Conservation (phyloP, 2,113 vertebrate genomes). For the Notarius lentiginosus region DNA sequence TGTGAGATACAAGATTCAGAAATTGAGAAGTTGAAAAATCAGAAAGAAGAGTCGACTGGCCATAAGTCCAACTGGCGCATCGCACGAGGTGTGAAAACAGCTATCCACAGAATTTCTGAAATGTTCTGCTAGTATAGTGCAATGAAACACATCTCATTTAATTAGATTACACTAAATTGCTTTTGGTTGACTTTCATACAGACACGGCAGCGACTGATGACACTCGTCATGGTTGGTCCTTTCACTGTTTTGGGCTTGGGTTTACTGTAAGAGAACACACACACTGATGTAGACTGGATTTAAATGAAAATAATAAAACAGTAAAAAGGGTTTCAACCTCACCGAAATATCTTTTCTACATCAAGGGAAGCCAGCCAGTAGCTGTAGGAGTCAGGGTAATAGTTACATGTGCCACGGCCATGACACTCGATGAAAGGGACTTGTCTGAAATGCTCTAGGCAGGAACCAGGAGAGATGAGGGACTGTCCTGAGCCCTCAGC, state of each 20-base stretch:
- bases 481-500: conserved; percentile 90
- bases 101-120: no score
- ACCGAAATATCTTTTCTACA: conserved; percentile 85
- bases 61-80: no score
- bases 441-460: conserved; percentile 84
- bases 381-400: conserved; percentile 88
- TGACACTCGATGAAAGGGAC: conserved; percentile 92
- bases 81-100: no score
- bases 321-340: neutral
- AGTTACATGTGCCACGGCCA: conserved; percentile 85
- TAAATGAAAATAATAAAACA: conserved; percentile 46
- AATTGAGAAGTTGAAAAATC: no score
- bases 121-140: no score
- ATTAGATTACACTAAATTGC: neutral
- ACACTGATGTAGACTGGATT: neutral
- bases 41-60: no score
- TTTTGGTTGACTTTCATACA: conserved; percentile 75
- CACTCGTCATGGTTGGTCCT: conserved; percentile 60
- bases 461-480: conserved; percentile 88
- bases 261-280: conserved; percentile 68
- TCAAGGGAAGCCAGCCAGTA: conserved; percentile 89
- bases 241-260: conserved; percentile 75
- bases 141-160: neutral
- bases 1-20: no score
- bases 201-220: conserved; percentile 89